phyloP scores from a whole-genome alignment of 2,888 invertebrate genomes.

The Catocala fraxini region DNA sequence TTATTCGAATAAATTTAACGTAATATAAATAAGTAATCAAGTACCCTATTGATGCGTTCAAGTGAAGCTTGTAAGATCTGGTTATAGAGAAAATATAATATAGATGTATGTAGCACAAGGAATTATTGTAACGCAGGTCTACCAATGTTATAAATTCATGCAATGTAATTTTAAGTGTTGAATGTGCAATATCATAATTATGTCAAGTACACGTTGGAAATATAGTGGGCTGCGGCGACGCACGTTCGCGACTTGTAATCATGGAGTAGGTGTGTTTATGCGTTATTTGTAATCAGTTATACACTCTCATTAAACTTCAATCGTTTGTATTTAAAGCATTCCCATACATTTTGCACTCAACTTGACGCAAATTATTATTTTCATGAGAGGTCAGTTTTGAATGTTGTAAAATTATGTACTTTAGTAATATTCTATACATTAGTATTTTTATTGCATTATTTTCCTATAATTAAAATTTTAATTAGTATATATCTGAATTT shows the following conservation, averaged over 20 bases:
- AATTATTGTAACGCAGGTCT: conserved; percentile 62
- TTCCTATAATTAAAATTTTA: conserved; percentile 83
- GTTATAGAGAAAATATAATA: conserved; percentile 43
- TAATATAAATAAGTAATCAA: background rate
- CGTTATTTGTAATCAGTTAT: conserved; percentile 62
- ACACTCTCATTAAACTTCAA: conserved; percentile 66
- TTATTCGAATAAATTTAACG: too few species aligned
- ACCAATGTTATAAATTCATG: conserved; percentile 72
- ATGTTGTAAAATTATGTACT: conserved; percentile 77
- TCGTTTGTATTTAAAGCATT: conserved; percentile 82
- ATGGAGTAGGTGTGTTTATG: conserved; percentile 51
- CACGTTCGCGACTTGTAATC: conserved; percentile 50
- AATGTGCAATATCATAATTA: conserved; percentile 83
- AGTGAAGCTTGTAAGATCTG: conserved; percentile 47
- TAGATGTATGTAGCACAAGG: conserved; percentile 56
- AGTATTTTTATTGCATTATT: conserved; percentile 85
- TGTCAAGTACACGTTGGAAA: conserved; percentile 73
- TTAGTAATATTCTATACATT: conserved; percentile 82
- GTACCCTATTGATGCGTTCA: conserved; percentile 20
- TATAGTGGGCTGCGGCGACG: conserved; percentile 49
- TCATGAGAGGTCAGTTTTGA: conserved; percentile 59
- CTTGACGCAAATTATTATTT: conserved; percentile 67
- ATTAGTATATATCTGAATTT: conserved; percentile 56
- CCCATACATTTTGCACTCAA: conserved; percentile 70
- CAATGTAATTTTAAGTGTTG: conserved; percentile 83